Percentiles rank a stretch among this genome's conserved stretches.
phyloP scores from a whole-genome alignment of 2,888 invertebrate genomes.

The Hypolimnas misippus region DNA sequence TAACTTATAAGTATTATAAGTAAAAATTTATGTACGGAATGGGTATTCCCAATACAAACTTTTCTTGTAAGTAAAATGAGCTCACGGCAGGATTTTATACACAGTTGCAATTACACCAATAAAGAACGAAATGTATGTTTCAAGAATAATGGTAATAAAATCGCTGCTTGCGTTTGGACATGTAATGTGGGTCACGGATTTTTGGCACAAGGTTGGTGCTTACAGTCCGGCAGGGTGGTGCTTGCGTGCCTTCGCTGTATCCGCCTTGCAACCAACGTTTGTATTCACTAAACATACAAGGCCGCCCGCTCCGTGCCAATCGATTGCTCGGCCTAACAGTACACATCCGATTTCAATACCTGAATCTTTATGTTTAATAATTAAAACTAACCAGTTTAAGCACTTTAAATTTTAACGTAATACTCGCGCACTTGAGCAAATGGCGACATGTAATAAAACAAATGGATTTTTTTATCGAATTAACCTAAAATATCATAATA shows the following conservation, averaged over 20 bases:
- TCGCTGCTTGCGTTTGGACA: slow-evolving; percentile 74
- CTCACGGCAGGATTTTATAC: slow-evolving; percentile 18
- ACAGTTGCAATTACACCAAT: slow-evolving; percentile 40
- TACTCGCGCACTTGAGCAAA: not conserved
- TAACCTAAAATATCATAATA: too few relatives aligned
- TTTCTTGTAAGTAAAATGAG: slow-evolving; percentile 28
- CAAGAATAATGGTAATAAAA: slow-evolving; percentile 63
- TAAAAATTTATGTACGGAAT: not conserved
- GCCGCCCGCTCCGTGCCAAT: slow-evolving; percentile 64
- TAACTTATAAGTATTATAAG: not conserved
- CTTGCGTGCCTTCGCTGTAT: slow-evolving; percentile 70
- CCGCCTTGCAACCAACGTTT: slow-evolving; percentile 69
- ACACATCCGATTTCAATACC: slow-evolving; percentile 62
- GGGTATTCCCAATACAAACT: slow-evolving; percentile 20
- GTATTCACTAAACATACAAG: slow-evolving; percentile 75
- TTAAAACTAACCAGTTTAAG: slow-evolving; percentile 4
- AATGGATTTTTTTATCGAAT: too few relatives aligned
- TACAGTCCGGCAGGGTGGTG: slow-evolving; percentile 57
- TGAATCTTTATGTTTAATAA: slow-evolving; percentile 24
- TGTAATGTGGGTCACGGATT: slow-evolving; percentile 79
- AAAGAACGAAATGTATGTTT: slow-evolving; percentile 36
- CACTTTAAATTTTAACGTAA: not conserved
- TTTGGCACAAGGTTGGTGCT: slow-evolving; percentile 78
- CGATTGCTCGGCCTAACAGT: slow-evolving; percentile 68
- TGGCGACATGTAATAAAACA: too few relatives aligned